These are phyloP conservation scores for Lutraria rhynchaena DNA, from an alignment of 1,140 invertebrate genomes.

Conservation along the genomic window DNA sequence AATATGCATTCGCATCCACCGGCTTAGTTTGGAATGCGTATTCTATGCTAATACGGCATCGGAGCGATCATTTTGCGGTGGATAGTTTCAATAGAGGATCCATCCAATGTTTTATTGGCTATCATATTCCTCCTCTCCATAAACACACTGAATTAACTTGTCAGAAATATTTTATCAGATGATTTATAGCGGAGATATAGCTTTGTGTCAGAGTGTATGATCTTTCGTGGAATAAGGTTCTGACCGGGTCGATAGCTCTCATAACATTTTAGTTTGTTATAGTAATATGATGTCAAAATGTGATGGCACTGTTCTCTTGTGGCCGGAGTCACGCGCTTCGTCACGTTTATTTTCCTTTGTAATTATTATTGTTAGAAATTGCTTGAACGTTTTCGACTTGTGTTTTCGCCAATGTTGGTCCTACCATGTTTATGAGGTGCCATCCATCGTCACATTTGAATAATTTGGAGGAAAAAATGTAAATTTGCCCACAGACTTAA, in stretches of 20 bases:
- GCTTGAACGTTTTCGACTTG: no score
- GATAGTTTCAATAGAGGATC: slow-evolving; percentile 24
- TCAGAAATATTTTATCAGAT: slow-evolving; percentile 61
- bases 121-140: slow-evolving; percentile 54
- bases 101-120: slow-evolving; percentile 49
- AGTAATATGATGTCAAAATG: slow-evolving; percentile 53
- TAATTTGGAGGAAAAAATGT: no score
- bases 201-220: slow-evolving; percentile 54
- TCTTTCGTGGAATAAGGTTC: slow-evolving; percentile 36
- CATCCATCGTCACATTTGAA: no score
- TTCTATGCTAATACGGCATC: slow-evolving; percentile 50
- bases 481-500: no score
- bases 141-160: slow-evolving; percentile 60
- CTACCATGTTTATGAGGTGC: no score
- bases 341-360: neutral
- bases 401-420: no score
- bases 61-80: slow-evolving; percentile 24
- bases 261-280: slow-evolving; percentile 41
- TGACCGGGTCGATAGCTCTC: slow-evolving; percentile 49
- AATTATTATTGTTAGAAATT: neutral
- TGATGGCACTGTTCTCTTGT: slow-evolving; percentile 28
- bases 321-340: slow-evolving; percentile 19
- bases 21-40: slow-evolving; percentile 18
- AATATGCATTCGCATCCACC: no score
- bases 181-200: slow-evolving; percentile 58